A percentile compares a stretch with the other conserved stretches of the same genome.
Conservation (phyloP, 92 coral and sea anemone genomes). For the Heteractis magnifica region DNA sequence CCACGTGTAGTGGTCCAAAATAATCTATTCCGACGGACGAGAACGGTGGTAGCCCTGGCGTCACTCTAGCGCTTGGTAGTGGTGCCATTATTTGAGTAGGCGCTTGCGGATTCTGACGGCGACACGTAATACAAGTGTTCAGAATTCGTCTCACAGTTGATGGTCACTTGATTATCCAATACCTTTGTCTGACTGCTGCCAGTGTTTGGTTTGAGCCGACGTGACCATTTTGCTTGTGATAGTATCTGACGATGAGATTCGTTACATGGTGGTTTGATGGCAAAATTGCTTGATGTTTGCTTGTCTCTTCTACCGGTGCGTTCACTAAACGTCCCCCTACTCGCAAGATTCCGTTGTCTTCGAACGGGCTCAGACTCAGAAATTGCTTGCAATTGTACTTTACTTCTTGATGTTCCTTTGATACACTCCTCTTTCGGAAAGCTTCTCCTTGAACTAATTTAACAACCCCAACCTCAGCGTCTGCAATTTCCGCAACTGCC, state of each 20-base stretch:
- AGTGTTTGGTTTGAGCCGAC: no score
- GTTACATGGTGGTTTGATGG: not conserved
- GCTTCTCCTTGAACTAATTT: not conserved
- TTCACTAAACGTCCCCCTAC: constrained; percentile 2
- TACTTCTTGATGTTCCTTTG: not conserved
- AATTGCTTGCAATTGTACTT: not conserved
- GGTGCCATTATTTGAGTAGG: no score
- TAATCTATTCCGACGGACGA: no score
- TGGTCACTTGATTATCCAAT: no score
- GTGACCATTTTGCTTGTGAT: no score
- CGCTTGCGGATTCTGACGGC: no score
- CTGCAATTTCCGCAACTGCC: not conserved
- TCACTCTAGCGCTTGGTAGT: no score
- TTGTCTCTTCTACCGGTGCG: not conserved
- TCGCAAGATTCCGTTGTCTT: constrained; percentile 6
- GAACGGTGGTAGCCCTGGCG: no score
- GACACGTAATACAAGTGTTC: no score
- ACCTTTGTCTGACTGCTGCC: no score
- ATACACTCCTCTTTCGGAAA: not conserved
- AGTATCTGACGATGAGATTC: not conserved
- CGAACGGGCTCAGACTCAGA: not conserved
- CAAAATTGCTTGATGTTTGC: constrained; percentile 3
- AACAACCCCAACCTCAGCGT: not conserved
- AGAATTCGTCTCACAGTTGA: no score
- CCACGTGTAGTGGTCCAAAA: no score